Percentiles rank a stretch among this genome's conserved stretches.
phyloP scores from a whole-genome alignment of 1,140 invertebrate genomes.

The Rhynchophorus ferrugineus region DNA sequence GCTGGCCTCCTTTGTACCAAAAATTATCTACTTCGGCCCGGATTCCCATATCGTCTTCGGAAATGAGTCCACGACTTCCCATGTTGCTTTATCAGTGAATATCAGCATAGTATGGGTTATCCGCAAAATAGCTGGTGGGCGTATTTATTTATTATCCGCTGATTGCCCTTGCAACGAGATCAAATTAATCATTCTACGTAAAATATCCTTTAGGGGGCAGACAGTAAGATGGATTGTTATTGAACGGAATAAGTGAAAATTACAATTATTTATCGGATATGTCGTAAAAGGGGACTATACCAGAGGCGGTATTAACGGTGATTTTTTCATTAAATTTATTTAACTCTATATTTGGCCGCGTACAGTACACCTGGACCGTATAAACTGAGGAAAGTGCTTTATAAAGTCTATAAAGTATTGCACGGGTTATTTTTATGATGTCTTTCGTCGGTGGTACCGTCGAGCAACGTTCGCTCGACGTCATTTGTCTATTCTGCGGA shows the following conservation, averaged over 20 bases:
- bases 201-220: conserved; percentile 15
- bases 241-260: conserved; percentile 23
- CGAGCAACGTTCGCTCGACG: too few relatives aligned
- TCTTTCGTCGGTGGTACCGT: not conserved
- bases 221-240: conserved; percentile 21
- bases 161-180: conserved; percentile 20
- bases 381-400: conserved; percentile 8
- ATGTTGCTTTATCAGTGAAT: too few relatives aligned
- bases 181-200: conserved; percentile 21
- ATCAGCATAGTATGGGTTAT: too few relatives aligned
- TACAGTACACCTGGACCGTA: conserved; percentile 7
- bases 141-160: conserved; percentile 25
- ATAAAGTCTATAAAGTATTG: conserved; percentile 12
- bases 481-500: too few relatives aligned
- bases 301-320: conserved; percentile 6
- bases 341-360: conserved; percentile 12
- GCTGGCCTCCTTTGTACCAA: too few relatives aligned
- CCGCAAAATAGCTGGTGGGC: too few relatives aligned
- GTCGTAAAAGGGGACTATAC: conserved; percentile 10
- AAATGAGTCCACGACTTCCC: too few relatives aligned
- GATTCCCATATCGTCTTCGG: too few relatives aligned
- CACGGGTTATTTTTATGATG: conserved; percentile 7
- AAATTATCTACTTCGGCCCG: too few relatives aligned
- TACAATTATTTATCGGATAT: conserved; percentile 21
- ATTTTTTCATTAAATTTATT: conserved; percentile 17